Base-by-base conservation (phyloP, 1,140 invertebrate species). In the Cephus cinctus region DNA sequence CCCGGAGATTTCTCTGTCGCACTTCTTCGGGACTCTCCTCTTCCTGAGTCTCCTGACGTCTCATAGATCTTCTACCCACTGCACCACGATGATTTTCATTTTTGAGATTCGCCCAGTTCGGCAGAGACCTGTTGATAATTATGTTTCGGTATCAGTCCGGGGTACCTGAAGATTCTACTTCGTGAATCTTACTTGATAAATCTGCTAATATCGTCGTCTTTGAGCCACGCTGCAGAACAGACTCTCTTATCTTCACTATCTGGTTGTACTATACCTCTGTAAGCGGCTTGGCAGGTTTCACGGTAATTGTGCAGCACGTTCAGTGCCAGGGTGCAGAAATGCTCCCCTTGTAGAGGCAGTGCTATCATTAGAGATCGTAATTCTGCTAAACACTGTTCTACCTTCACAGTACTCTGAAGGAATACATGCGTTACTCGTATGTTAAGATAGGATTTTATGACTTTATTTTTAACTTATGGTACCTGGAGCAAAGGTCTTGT, bases 181-280 rank as follows among this genome's bases (percentile, higher is more conserved):
- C 25, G 21, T 47, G 20, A 43, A 19, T 41, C 11, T 21, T 79
- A 86, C 83, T 90, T 90, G 50, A 92, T 82, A 74, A 95, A 93
- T 50, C 92, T 76, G 69, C 86, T 93, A 44, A 98, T 96, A 69
- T 98, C 94, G 55, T 94, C 91, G 74, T 98, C 94, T 54, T 93
- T 92, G 1, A 94, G 82, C 94, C 94, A 97, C 19, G 87, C 85
- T 4, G 92, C 89, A 62, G 90, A 94, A 47, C 93, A 87, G 22
- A 94, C 86, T 40, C 86, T 75, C 56, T 86, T 86, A 57, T 92
- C 88, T 60, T 91, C 87, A 0, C 84, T 81, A 52, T 89, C 86
- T n/a, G 87, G 84, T 62, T 89, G 88, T 1, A 91, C 88, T 47
- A 90, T 88, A 44, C 84, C 83, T 41, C 80, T 77, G 69, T 92